Conservation (phyloP, 1,140 invertebrate species). For the Homarus americanus region DNA sequence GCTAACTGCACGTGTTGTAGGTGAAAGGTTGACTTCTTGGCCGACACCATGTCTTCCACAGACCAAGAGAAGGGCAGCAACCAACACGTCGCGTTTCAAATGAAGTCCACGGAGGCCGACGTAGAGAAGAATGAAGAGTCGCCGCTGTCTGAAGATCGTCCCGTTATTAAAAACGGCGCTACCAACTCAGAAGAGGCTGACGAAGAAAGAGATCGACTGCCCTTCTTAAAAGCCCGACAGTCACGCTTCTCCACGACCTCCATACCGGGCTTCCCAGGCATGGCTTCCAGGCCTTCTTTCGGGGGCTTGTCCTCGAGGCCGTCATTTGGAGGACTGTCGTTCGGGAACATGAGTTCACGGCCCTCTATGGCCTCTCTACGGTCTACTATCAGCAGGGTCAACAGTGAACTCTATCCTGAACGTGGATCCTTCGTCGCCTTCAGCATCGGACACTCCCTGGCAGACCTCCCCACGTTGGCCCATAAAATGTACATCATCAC, state of each 20-base stretch:
- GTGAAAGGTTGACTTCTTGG: not conserved
- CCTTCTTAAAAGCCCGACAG: constrained; percentile 56
- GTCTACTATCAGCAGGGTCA: constrained; percentile 66
- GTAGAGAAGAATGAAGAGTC: constrained; percentile 37
- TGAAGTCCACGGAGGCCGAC: not conserved
- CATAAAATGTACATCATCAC: constrained; percentile 73
- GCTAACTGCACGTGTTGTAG: too few species aligned
- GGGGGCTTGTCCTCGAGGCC: constrained; percentile 50
- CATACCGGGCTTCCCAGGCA: constrained; percentile 47
- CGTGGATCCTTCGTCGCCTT: constrained; percentile 68
- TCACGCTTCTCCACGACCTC: constrained; percentile 48
- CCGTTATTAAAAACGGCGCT: not conserved
- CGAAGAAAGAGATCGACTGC: constrained; percentile 60
- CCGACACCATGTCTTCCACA: not conserved
- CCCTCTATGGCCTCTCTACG: constrained; percentile 73
- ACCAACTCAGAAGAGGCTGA: constrained; percentile 29
- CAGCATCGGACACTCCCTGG: constrained; percentile 71
- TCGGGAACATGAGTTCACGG: constrained; percentile 47
- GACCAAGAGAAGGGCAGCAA: constrained; percentile 35
- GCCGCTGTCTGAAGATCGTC: not conserved
- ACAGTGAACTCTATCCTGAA: constrained; percentile 73
- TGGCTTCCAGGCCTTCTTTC: constrained; percentile 46
- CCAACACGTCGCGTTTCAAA: constrained; percentile 55
- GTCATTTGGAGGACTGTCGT: constrained; percentile 61
- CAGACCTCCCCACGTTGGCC: constrained; percentile 65